Percentiles rank a stretch among this genome's conserved stretches.
Conservation (phyloP, 2,888 invertebrate genomes). For the Erebia palarica region DNA sequence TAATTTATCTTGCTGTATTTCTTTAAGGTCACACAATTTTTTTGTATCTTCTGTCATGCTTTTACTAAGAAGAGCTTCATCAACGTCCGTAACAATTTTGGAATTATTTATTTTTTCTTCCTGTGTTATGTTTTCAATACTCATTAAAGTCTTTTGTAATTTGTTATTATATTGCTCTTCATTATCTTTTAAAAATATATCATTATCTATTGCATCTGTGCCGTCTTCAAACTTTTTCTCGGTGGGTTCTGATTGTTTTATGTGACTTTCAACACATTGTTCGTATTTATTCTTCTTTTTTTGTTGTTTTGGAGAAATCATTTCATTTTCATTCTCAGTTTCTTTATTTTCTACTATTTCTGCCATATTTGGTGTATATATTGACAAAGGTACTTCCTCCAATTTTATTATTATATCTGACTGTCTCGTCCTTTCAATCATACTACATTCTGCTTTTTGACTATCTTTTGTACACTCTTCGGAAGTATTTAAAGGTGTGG, state of each 20-base stretch:
- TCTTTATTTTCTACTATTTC: background rate
- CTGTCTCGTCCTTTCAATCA: too few relatives aligned
- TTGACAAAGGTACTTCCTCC: background rate
- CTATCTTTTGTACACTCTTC: background rate
- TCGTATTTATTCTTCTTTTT: background rate
- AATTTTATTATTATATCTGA: background rate
- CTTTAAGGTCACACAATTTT: background rate
- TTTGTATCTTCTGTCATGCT: background rate
- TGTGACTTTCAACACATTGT: background rate
- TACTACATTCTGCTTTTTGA: background rate
- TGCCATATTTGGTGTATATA: too few relatives aligned
- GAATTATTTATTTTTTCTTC: background rate
- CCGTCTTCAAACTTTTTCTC: background rate
- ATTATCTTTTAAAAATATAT: background rate
- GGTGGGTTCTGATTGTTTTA: background rate
- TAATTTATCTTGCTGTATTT: background rate
- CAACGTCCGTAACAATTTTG: background rate
- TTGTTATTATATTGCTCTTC: background rate
- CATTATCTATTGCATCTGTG: background rate
- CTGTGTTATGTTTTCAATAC: background rate
- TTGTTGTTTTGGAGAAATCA: background rate
- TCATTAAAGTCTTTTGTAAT: background rate
- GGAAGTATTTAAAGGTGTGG: too few relatives aligned
- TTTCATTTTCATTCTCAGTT: background rate
- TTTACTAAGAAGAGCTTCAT: background rate